These are phyloP conservation scores for Microplitis manilae DNA, from an alignment of 2,888 invertebrate species.

Conservation along the genomic window DNA sequence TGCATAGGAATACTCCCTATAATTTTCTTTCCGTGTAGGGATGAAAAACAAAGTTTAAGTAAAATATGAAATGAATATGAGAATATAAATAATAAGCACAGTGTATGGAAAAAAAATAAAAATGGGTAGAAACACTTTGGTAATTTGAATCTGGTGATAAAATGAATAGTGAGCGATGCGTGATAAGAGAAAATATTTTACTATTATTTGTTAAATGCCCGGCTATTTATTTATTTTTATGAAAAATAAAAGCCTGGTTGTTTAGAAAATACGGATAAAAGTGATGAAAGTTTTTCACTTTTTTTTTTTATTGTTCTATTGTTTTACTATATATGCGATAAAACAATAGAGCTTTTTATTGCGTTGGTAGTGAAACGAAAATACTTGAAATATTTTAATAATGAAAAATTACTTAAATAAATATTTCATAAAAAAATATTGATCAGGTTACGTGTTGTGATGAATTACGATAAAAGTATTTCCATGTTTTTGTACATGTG, in stretches of 20 bases:
- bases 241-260: too few relatives aligned
- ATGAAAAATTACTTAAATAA: not conserved
- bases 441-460: not conserved
- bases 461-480: not conserved
- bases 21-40: too few relatives aligned
- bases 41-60: not conserved
- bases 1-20: too few relatives aligned
- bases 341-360: too few relatives aligned
- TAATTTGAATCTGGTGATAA: not conserved
- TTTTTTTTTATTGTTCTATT: too few relatives aligned
- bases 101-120: not conserved
- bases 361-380: too few relatives aligned
- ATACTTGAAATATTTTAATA: too few relatives aligned
- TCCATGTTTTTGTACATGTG: not conserved
- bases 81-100: not conserved
- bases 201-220: not conserved
- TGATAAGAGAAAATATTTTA: not conserved
- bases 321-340: too few relatives aligned
- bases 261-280: too few relatives aligned
- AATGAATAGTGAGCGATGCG: not conserved
- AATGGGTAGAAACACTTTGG: not conserved
- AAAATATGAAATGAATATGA: not conserved
- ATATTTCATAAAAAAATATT: not conserved
- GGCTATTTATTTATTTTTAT: not conserved
- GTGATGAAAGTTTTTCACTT: too few relatives aligned